Base-by-base conservation (phyloP, 2,797 vertebrate species). In the Rhinophrynus dorsalis region DNA sequence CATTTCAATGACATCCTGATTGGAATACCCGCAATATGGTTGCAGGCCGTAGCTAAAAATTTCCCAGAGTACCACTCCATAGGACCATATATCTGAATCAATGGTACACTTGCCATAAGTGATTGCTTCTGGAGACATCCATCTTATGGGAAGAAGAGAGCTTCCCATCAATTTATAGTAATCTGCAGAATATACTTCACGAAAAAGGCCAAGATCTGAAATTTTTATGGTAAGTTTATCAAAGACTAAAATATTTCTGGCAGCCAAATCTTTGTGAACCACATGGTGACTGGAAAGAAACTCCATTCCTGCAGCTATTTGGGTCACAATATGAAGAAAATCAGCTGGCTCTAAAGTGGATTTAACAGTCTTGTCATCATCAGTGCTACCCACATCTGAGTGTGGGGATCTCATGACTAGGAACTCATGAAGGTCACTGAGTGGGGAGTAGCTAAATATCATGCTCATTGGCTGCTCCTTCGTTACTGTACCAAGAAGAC, bases 1-100 rank as follows among this genome's bases (percentile, higher is more conserved):
- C 94, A 98, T 96, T 84, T 99, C 96, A 0, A 99, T 94, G 74
- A 99, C 96, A 45, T 99, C 96, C 80, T 98, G 96, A 83, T 98
- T 98, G 62, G 96, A 96, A 80, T 94, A 97, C 63, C 97, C 96
- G 29, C 96, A 99, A 65, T 98, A 98, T 1, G 97, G 97, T 82
- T 98, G 97, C 70, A 98, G 88, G 69, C 97, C 97, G 1, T 98
- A 97, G 83, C 95, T 97, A 82, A 95, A 98, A 63, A 95, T 95
- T 87, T 99, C 97, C 97, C 97, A 99, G 42, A 97, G 77, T 47
- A 98, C 83, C 72, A 99, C 96, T 0, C 96, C 96, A 0, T 94
- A 99, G 2, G 97, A 94, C 97, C 97, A 99, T 82, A 98, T 93
- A 85, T 99, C 96, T 0, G 97, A 97, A 84, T 98, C 96, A 1